Conservation (phyloP, 2,888 invertebrate genomes). For the Cephus rjabovi region DNA sequence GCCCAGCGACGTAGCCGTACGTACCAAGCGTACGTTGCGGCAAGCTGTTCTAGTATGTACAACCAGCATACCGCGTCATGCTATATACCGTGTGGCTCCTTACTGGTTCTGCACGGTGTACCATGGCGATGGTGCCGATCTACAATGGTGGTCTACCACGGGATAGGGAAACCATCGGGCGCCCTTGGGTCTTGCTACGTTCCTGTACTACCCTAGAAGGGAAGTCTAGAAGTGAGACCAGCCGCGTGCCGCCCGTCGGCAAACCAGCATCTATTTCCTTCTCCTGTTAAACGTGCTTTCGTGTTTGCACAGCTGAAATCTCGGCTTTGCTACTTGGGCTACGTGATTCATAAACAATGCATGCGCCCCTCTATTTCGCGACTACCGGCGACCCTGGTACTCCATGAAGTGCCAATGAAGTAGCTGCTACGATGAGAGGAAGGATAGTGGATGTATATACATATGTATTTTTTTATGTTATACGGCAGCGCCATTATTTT, state of each 20-base stretch:
- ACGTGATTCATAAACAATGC: constrained; percentile 60
- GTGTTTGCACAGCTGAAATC: constrained; percentile 51
- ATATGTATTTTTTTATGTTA: neutral
- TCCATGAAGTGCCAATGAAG: constrained; percentile 29
- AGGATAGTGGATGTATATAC: neutral
- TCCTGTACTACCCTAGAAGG: constrained; percentile 27
- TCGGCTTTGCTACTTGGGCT: constrained; percentile 48
- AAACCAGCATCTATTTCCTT: constrained; percentile 45
- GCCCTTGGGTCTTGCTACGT: constrained; percentile 9
- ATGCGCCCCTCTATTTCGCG: constrained; percentile 22
- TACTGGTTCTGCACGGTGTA: constrained; percentile 23
- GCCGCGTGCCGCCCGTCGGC: constrained; percentile 44
- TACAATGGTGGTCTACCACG: constrained; percentile 36
- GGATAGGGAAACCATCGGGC: neutral
- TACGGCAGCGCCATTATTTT: neutral
- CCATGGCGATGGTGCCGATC: constrained; percentile 22
- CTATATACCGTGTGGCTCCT: constrained; percentile 7
- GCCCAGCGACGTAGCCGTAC: constrained; percentile 23
- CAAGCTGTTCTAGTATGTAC: neutral
- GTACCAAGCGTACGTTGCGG: neutral
- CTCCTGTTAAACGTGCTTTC: constrained; percentile 50
- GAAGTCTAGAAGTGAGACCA: constrained; percentile 30
- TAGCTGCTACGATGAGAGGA: constrained; percentile 10
- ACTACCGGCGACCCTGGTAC: constrained; percentile 19
- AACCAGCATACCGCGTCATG: neutral